Conservation (phyloP, 1,140 invertebrate genomes). For the Formica exsecta region DNA sequence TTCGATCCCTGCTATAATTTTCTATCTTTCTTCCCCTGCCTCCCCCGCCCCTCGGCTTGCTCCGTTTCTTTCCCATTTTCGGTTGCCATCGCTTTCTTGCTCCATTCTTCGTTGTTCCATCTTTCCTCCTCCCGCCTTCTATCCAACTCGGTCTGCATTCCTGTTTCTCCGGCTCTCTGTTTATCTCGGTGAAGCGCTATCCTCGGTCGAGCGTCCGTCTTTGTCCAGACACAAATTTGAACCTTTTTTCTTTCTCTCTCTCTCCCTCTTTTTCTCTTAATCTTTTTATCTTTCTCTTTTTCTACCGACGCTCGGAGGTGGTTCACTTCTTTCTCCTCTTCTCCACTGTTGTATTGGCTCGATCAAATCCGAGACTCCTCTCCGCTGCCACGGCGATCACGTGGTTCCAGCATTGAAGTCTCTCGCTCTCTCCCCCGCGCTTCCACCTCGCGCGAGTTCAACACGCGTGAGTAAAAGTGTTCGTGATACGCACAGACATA, state of each 20-base stretch:
- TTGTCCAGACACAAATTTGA: constrained; percentile 50
- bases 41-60: background rate
- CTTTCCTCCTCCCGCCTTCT: background rate
- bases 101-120: background rate
- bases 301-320: background rate
- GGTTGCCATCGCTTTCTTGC: background rate
- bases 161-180: constrained; percentile 35
- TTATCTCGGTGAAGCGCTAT: constrained; percentile 28
- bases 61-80: constrained; percentile 45
- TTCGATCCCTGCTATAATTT: background rate
- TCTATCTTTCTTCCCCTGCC: constrained; percentile 18
- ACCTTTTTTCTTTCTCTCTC: constrained; percentile 2
- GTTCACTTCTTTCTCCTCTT: background rate
- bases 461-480: constrained; percentile 7
- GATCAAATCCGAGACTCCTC: constrained; percentile 33
- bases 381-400: constrained; percentile 62
- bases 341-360: background rate
- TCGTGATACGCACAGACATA: background rate
- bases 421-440: constrained; percentile 48
- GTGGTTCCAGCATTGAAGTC: constrained; percentile 71
- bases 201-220: constrained; percentile 33
- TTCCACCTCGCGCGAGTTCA: constrained; percentile 13
- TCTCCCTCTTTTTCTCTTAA: background rate
- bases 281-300: background rate
- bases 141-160: constrained; percentile 47